Base-by-base conservation (phyloP, 2,797 vertebrate genomes). In the Myotis pilosus region DNA sequence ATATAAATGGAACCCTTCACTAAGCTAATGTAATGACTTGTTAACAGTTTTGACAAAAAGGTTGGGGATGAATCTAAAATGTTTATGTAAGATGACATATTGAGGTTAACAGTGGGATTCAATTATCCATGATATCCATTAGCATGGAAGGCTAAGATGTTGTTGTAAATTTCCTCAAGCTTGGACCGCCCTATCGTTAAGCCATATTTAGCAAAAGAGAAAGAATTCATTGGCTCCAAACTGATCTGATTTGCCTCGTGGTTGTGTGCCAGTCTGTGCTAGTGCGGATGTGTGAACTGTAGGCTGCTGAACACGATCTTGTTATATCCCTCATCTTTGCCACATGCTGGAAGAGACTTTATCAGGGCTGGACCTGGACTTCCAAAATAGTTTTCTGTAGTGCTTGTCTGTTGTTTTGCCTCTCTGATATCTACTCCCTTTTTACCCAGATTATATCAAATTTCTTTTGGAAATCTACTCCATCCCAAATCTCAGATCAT, bases 1-100 rank as follows among this genome's bases (percentile, higher is more conserved):
- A 6, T 76, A 92, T 72, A 96, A 87, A 66, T 57, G 49, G 72
- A 89, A 89, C 17, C n/a, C 36, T 93, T 94, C 47, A 38, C 1
- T 78, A 76, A 89, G 66, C 75, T 94, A 83, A 92, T 91, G 78
- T 89, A 92, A 87, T 91, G 72, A 95, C 62, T 83, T 78, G n/a
- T 60, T 92, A 95, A 91, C 71, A 94, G 82, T 51, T 92, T 93
- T 83, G 75, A 92, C 86, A 92, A 88, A 97, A 96, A 94, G 47
- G 87, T 83, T 89, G 76, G 22, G 76, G 25, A 90, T 74, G 22
- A 96, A 86, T 91, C 87, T 92, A 80, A 95, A 94, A 96, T 92
- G 49, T 83, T 94, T 94, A 89, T 84, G 75, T 64, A 92, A 89
- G 90, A 89, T 87, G 89, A 79, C 89, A 87, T 80, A 80, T 94